phyloP scores from a whole-genome alignment of 2,888 invertebrate genomes.

The Criorhina ranunculi region DNA sequence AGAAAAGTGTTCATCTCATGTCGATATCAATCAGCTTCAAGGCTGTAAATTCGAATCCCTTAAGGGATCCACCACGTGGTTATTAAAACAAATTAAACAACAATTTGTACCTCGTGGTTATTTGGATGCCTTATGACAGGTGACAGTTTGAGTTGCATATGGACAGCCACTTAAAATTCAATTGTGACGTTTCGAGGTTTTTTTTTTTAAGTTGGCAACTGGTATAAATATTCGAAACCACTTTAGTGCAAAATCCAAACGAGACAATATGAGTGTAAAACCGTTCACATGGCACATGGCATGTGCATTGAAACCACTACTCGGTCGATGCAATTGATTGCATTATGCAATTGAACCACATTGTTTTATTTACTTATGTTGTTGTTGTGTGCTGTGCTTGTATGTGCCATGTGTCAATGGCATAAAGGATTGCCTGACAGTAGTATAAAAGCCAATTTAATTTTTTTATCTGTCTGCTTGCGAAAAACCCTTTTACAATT shows the following conservation, averaged over 20 bases:
- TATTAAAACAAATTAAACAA: slow-evolving; percentile 30
- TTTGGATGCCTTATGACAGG: slow-evolving; percentile 46
- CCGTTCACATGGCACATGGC: background rate
- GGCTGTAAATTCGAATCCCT: too few relatives aligned
- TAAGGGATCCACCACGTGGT: background rate
- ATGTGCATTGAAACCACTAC: background rate
- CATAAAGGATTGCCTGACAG: slow-evolving; percentile 18
- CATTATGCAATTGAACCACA: slow-evolving; percentile 56
- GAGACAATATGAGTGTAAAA: background rate
- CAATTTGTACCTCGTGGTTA: slow-evolving; percentile 1
- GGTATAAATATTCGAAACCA: slow-evolving; percentile 36
- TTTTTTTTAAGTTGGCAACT: background rate
- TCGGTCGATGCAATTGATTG: slow-evolving; percentile 28
- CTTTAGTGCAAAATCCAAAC: slow-evolving; percentile 8
- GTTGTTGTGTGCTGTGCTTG: slow-evolving; percentile 10
- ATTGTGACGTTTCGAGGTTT: slow-evolving; percentile 12
- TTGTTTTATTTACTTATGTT: slow-evolving; percentile 53
- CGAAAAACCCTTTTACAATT: background rate
- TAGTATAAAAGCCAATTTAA: background rate
- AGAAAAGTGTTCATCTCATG: too few relatives aligned
- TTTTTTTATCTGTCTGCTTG: background rate
- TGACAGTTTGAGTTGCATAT: slow-evolving; percentile 53
- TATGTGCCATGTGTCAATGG: slow-evolving; percentile 37
- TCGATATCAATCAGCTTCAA: too few relatives aligned
- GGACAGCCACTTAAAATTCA: slow-evolving; percentile 39